Conservation (phyloP, 2,113 vertebrate genomes). For the Mormyrus lacerda region DNA sequence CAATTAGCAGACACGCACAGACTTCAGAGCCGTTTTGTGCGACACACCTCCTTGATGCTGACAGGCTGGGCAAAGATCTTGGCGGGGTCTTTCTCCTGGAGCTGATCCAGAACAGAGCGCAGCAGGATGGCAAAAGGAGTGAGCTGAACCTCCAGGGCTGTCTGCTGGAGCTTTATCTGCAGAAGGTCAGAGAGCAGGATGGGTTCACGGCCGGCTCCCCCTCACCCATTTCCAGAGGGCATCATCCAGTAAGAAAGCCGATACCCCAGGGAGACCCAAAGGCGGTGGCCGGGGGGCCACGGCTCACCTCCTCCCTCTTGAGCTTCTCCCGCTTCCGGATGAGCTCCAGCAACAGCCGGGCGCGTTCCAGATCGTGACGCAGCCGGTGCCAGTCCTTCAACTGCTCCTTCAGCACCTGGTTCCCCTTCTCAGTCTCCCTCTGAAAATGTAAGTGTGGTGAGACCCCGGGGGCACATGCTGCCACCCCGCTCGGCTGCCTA, state of each 20-base stretch:
- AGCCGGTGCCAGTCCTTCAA: slow-evolving; percentile 94
- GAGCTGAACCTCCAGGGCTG: slow-evolving; percentile 82
- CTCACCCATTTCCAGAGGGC: background rate
- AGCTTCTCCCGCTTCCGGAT: slow-evolving; percentile 97
- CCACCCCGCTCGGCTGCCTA: background rate
- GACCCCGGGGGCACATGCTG: background rate
- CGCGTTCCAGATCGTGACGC: slow-evolving; percentile 90
- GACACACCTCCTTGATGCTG: slow-evolving; percentile 78
- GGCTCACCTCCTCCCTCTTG: slow-evolving; percentile 85
- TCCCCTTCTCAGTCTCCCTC: slow-evolving; percentile 73
- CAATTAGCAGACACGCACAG: background rate
- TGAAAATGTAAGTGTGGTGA: slow-evolving; percentile 32
- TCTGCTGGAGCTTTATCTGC: slow-evolving; percentile 90
- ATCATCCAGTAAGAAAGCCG: background rate
- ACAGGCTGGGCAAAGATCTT: slow-evolving; percentile 89
- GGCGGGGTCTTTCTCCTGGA: slow-evolving; percentile 90
- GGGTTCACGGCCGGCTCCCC: background rate
- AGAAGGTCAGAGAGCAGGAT: background rate
- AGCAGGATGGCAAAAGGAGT: slow-evolving; percentile 84
- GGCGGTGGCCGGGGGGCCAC: background rate
- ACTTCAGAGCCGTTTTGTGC: too few relatives aligned
- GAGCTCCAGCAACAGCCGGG: slow-evolving; percentile 85
- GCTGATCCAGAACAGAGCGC: slow-evolving; percentile 77
- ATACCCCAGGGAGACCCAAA: background rate
- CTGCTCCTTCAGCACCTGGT: slow-evolving; percentile 82